phyloP scores from a whole-genome alignment of 2,113 vertebrate species.

The Thalassoma bifasciatum region DNA sequence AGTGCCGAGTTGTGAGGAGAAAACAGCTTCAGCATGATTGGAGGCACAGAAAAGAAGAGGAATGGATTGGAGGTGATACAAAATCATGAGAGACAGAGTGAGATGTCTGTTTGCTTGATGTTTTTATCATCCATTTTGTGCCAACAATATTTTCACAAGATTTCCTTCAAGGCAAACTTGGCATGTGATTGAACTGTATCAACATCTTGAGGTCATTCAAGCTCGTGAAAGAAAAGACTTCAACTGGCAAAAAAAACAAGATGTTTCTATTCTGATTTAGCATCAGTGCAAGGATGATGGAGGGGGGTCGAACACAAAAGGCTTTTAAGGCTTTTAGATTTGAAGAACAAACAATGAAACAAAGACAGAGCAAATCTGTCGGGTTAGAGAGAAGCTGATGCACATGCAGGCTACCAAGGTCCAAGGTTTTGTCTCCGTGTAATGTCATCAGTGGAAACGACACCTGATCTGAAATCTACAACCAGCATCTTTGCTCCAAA shows the following conservation, averaged over 20 bases:
- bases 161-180: background rate
- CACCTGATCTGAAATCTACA: constrained; percentile 59
- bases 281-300: background rate
- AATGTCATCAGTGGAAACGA: background rate
- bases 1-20: constrained; percentile 7
- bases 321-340: background rate
- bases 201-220: constrained; percentile 1
- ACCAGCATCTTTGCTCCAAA: constrained; percentile 42
- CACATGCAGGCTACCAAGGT: background rate
- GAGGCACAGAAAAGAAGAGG: constrained; percentile 11
- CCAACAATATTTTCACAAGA: constrained; percentile 31
- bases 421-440: constrained; percentile 20
- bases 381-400: background rate
- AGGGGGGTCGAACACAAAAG: background rate
- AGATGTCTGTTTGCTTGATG: constrained; percentile 13
- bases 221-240: background rate
- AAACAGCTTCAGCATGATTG: constrained; percentile 30
- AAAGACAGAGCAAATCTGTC: background rate
- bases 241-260: background rate
- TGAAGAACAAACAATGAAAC: background rate
- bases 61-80: constrained; percentile 23
- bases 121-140: constrained; percentile 8
- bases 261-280: constrained; percentile 1
- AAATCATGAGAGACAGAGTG: constrained; percentile 10
- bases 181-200: constrained; percentile 9